phyloP scores from a whole-genome alignment of 2,888 invertebrate genomes.

The Platycheirus rosarum region DNA sequence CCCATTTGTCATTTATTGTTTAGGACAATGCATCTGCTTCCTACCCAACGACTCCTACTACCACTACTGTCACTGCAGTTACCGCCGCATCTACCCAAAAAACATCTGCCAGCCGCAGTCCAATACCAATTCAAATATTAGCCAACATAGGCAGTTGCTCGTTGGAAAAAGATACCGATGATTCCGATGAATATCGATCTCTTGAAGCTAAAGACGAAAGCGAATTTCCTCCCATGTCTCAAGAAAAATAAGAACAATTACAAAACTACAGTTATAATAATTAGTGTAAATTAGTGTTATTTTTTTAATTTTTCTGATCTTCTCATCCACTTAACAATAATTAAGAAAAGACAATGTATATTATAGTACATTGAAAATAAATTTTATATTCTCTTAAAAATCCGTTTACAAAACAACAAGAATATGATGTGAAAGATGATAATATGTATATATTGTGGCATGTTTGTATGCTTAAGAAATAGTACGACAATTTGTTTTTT shows the following conservation, averaged over 20 bases:
- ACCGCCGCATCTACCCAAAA: slow-evolving; percentile 26
- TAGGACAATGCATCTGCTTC: slow-evolving; percentile 67
- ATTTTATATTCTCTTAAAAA: slow-evolving; percentile 11
- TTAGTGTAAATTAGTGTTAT: slow-evolving; percentile 46
- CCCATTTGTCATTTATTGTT: slow-evolving; percentile 65
- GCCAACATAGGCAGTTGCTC: slow-evolving; percentile 73
- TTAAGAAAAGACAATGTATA: slow-evolving; percentile 42
- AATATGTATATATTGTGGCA: slow-evolving; percentile 7
- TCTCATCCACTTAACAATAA: slow-evolving; percentile 26
- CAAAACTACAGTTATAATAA: slow-evolving; percentile 34
- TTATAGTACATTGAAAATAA: slow-evolving; percentile 1
- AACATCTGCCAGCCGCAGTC: slow-evolving; percentile 54
- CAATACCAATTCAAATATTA: slow-evolving; percentile 61
- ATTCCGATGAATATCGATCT: slow-evolving; percentile 83
- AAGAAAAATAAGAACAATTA: slow-evolving; percentile 56
- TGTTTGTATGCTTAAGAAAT: slow-evolving; percentile 39
- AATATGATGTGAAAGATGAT: neutral
- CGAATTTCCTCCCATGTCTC: slow-evolving; percentile 77
- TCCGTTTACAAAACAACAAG: slow-evolving; percentile 3
- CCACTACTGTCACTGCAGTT: slow-evolving; percentile 44
- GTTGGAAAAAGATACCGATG: slow-evolving; percentile 77
- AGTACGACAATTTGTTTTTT: slow-evolving; percentile 29
- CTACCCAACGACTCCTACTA: slow-evolving; percentile 48
- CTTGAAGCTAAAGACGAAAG: slow-evolving; percentile 81
- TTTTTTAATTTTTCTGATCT: slow-evolving; percentile 39